These are phyloP conservation scores for Sylvia borin DNA, from an alignment of 2,797 vertebrate genomes.

Conservation along the genomic window DNA sequence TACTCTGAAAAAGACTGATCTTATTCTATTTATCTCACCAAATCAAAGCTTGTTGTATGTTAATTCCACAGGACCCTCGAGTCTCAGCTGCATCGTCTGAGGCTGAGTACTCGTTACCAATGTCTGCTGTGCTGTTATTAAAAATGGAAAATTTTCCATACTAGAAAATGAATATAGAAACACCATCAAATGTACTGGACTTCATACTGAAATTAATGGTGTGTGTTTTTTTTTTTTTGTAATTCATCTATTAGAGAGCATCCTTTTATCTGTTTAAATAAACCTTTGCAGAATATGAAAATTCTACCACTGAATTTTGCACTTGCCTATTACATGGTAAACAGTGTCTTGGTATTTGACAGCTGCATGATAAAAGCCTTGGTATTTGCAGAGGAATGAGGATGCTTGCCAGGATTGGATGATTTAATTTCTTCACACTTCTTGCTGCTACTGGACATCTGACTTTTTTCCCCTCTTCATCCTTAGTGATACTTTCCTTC, in stretches of 20 bases:
- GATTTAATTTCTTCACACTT: not conserved
- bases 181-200: not conserved
- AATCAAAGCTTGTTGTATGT: not conserved
- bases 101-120: not conserved
- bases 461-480: not conserved
- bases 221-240: not conserved
- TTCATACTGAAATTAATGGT: not conserved
- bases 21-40: not conserved
- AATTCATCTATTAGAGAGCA: not conserved
- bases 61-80: not conserved
- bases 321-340: not conserved
- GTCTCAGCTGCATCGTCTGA: not conserved
- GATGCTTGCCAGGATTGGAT: not conserved
- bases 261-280: conserved; percentile 5
- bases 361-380: conserved; percentile 31
- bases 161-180: not conserved
- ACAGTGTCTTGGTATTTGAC: conserved; percentile 12
- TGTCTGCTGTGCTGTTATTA: not conserved
- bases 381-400: not conserved
- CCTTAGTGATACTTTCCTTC: not conserved
- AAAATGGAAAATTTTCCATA: not conserved
- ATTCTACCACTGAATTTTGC: not conserved
- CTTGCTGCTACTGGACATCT: not conserved
- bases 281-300: not conserved
- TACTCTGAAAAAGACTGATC: not conserved